Percentiles rank a stretch among this genome's conserved stretches.
phyloP scores from a whole-genome alignment of 2,888 invertebrate genomes.

The Pandemis corylana region DNA sequence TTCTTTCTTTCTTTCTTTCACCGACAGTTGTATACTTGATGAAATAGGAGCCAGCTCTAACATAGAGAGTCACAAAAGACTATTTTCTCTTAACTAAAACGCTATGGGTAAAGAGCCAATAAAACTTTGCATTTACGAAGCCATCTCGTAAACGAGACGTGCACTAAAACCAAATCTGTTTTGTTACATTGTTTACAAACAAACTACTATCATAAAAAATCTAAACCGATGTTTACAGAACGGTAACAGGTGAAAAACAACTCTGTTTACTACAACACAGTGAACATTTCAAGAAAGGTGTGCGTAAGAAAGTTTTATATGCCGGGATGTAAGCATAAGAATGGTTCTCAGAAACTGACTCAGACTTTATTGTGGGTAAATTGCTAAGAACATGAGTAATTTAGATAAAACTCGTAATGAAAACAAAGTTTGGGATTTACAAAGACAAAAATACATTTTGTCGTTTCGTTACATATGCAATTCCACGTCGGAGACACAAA shows the following conservation, averaged over 20 bases:
- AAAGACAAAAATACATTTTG: constrained; percentile 2
- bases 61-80: background rate
- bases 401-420: constrained; percentile 30
- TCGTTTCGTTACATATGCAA: background rate
- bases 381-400: constrained; percentile 9
- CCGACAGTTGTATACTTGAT: too few species aligned
- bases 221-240: constrained; percentile 5
- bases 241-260: constrained; percentile 1
- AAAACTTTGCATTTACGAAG: background rate
- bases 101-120: background rate
- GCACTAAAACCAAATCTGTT: constrained; percentile 6
- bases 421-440: constrained; percentile 8
- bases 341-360: constrained; percentile 31
- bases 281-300: background rate
- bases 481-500: background rate
- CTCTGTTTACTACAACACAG: background rate
- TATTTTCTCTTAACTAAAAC: background rate
- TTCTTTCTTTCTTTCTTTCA: too few species aligned
- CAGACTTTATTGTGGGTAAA: constrained; percentile 21
- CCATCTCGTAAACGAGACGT: background rate
- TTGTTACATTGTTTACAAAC: constrained; percentile 23
- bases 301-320: constrained; percentile 4
- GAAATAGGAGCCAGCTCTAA: too few species aligned
- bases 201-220: constrained; percentile 9
- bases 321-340: constrained; percentile 1